These are phyloP conservation scores for Coenobita brevimanus DNA, from an alignment of 1,140 invertebrate genomes.

Conservation along the genomic window DNA sequence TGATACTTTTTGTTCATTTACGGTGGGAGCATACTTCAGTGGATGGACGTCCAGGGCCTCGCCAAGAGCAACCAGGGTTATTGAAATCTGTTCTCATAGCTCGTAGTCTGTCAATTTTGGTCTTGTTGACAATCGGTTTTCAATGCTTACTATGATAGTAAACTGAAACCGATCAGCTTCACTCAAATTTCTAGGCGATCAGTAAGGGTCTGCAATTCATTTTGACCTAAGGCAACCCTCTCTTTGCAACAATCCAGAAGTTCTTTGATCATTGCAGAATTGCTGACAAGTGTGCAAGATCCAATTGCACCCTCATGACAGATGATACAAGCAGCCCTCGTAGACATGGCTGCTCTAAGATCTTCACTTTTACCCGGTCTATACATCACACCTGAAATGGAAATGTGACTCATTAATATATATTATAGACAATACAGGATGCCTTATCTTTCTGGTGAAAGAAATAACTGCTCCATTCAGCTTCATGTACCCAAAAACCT, in stretches of 20 bases:
- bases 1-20: neutral
- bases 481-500: too few species aligned
- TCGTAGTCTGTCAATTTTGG: constrained; percentile 18
- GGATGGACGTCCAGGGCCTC: constrained; percentile 3
- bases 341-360: too few species aligned
- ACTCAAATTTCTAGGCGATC: constrained; percentile 8
- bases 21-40: neutral
- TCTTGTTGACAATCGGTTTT: constrained; percentile 21
- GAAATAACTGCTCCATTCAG: too few species aligned
- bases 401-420: too few species aligned
- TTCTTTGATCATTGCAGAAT: neutral
- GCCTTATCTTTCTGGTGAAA: too few species aligned
- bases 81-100: neutral
- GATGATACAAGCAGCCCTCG: constrained; percentile 1
- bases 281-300: neutral
- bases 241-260: constrained; percentile 12
- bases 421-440: too few species aligned
- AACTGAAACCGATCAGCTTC: constrained; percentile 3
- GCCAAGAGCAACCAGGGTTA: constrained; percentile 20
- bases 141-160: constrained; percentile 15
- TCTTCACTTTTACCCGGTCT: too few species aligned
- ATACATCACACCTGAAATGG: too few species aligned
- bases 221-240: constrained; percentile 1
- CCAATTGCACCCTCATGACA: constrained; percentile 6
- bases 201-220: neutral